A percentile compares a stretch with the other conserved stretches of the same genome.
Conservation (phyloP, 2,113 vertebrate genomes). For the Blennius ocellaris region DNA sequence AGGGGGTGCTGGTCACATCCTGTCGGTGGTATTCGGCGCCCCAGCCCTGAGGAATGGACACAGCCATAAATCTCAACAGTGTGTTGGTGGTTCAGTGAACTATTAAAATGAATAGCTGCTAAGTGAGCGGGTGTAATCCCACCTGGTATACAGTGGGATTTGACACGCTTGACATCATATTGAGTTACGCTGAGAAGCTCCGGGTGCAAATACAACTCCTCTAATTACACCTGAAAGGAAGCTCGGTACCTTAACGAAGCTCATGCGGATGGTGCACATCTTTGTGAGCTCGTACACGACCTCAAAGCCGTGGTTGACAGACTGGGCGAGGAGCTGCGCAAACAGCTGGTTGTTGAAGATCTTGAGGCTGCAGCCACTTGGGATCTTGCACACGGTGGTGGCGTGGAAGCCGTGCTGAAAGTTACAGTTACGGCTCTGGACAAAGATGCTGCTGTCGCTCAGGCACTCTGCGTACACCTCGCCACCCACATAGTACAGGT, state of each 20-base stretch:
- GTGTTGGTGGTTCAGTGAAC: neutral
- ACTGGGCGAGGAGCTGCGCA: constrained; percentile 95
- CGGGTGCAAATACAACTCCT: constrained; percentile 3
- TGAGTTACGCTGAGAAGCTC: constrained; percentile 33
- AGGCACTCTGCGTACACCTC: constrained; percentile 97
- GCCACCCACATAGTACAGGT: constrained; percentile 95
- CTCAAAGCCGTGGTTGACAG: constrained; percentile 96
- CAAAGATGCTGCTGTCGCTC: constrained; percentile 98
- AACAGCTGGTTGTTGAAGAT: constrained; percentile 99
- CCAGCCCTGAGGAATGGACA: constrained; percentile 90
- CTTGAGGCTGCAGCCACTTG: constrained; percentile 98
- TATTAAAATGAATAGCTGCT: constrained; percentile 5
- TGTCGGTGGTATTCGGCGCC: constrained; percentile 98
- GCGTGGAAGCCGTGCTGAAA: constrained; percentile 98
- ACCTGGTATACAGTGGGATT: constrained; percentile 12
- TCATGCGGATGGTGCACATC: constrained; percentile 99
- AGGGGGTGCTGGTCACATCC: constrained; percentile 98
- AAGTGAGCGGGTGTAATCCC: constrained; percentile 6
- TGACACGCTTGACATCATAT: constrained; percentile 29
- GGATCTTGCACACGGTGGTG: constrained; percentile 97
- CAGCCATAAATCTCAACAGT: constrained; percentile 18
- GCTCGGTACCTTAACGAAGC: constrained; percentile 93
- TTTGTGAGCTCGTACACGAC: constrained; percentile 98
- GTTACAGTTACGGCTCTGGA: constrained; percentile 99
- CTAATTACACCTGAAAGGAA: neutral